Conservation (phyloP, 2,797 vertebrate species). For the Pseudocheirus occidentalis region DNA sequence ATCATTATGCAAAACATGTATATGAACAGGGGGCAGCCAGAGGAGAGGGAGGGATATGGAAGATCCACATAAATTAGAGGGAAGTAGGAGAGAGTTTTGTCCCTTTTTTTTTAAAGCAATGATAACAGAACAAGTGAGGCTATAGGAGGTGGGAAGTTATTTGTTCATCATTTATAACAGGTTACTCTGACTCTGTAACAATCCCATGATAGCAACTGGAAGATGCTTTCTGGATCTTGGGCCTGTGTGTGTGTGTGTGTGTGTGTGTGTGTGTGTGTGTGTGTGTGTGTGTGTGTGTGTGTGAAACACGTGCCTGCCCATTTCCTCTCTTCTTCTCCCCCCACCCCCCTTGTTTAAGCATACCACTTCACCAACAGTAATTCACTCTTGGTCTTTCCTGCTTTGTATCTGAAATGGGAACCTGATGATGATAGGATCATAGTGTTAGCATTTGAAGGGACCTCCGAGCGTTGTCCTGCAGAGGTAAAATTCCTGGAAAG, state of each 20-base stretch:
- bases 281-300: background rate
- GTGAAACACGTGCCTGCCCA: background rate
- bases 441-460: background rate
- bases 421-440: background rate
- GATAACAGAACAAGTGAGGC: background rate
- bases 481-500: conserved; percentile 14
- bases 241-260: background rate
- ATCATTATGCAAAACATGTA: background rate
- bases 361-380: background rate
- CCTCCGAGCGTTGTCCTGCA: background rate
- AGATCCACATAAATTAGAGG: background rate
- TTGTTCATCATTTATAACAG: background rate
- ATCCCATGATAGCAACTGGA: background rate
- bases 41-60: background rate
- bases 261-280: background rate
- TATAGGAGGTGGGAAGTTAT: background rate
- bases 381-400: background rate
- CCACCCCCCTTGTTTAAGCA: background rate
- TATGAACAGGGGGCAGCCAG: background rate
- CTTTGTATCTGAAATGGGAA: background rate
- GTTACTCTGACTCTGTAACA: background rate
- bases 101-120: background rate
- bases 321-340: background rate
- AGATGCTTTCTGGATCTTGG: background rate
- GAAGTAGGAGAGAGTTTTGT: background rate